Evolutionary conservation across 2,113 vertebrate species (phyloP), one percentile per base, ranked within the genome.

Genomic region (Cyprinodon variegatus): DNA sequence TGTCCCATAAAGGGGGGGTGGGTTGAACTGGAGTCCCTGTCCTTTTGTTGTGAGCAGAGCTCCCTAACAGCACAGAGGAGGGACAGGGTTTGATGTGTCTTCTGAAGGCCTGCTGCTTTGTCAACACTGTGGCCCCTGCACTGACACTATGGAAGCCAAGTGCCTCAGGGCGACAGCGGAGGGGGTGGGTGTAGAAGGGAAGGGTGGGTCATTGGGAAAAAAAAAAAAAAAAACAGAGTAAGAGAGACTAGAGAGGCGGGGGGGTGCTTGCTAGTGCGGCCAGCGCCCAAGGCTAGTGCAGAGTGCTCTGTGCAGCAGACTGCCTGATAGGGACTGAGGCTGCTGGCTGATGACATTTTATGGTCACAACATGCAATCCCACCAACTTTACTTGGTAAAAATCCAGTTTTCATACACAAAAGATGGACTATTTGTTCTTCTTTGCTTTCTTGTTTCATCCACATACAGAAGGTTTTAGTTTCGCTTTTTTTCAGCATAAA

Each of bases 311-410:
- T 91, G 89, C 85, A 87, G 86, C 83, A 91, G 89, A 88, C 89
- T 81, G 87, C 84, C 89, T 91, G 91, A 90, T 88, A 88, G 87
- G 82, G 86, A 88, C 88, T 78, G 74, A 85, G 80, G 90, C 88
- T 92, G 90, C 87, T 86, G 87, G 93, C 90, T 94, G 92, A 94
- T 93, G 91, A 94, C 93, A 94, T 93, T 92, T 93, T 91, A 86
- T 93, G 90, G 93, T 94, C 91, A 92, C 88, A 92, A 87, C 85
- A 91, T 93, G 93, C 90, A 94, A 93, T 93, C 89, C 86, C 70
- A 88, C 82, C 88, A 93, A 92, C 78, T 92, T 89, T 82, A 86
- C 76, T 66, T 83, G 82, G 84, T 83, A 70, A 88, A 88, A 88
- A 86, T 84, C 74, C 82, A 88, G 82, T 89, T 83, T 90, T 89